Evolutionary conservation across 2,113 vertebrate genomes (phyloP).

Genomic region (Ardeotis arabs): DNA sequence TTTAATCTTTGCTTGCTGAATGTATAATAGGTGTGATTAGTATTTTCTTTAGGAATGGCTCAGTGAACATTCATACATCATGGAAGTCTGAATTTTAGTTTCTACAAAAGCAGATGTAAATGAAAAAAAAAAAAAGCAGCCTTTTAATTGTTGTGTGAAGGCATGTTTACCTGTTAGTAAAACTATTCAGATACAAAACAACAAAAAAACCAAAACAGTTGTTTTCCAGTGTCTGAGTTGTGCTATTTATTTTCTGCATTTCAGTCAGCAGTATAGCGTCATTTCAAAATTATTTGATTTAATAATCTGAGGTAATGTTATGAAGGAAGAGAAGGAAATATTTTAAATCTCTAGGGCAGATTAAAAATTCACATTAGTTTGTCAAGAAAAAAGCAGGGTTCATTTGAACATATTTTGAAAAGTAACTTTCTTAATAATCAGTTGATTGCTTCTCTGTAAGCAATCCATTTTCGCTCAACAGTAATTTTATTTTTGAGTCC

Average conservation of each 20-base stretch:
- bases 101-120: neutral
- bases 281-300: neutral
- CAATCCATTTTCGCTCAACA: neutral
- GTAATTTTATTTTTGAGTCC: conserved; percentile 31
- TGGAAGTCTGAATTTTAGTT: neutral
- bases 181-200: neutral
- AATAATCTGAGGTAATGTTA: neutral
- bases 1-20: neutral
- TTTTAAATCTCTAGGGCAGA: neutral
- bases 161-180: neutral
- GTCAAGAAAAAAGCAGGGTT: neutral
- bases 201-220: neutral
- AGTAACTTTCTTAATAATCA: neutral
- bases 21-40: neutral
- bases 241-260: neutral
- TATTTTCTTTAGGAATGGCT: neutral
- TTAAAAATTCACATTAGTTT: neutral
- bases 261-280: neutral
- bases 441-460: neutral
- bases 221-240: neutral
- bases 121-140: neutral
- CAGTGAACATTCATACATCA: neutral
- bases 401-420: neutral
- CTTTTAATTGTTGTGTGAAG: neutral
- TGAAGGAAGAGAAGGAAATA: neutral